Evolutionary conservation across 2,888 invertebrate genomes (phyloP), one percentile per base, ranked within the genome.

Genomic region (Diplazon laetatorius): DNA sequence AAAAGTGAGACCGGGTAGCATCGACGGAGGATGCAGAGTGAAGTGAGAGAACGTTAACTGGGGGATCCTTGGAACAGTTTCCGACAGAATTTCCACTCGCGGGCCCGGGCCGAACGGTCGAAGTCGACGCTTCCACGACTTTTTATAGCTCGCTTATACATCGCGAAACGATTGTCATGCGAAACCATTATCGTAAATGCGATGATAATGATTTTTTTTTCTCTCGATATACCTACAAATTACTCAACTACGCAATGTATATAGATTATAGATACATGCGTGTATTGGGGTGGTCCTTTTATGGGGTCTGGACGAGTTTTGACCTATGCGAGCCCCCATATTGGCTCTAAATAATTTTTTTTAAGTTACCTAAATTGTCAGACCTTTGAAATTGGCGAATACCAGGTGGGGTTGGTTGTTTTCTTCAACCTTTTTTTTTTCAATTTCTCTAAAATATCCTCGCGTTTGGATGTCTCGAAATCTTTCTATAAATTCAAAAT

Each of bases 1-100:
- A n/a, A n/a, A 48, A 48, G 48, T 20, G 69, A 18, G 65, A 20
- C 30, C n/a, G 50, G 69, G 25, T 37, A 59, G 39, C 16, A 60
- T 9, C 16, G 57, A 50, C 30, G 35, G 20, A 25, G 68, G 25
- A 18, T 22, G 37, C n/a, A 0, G 50, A 25, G 16, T 14, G 44
- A 44, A 42, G 42, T 5, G 39, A 50, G 39, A 50, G 65, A 60
- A 30, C 65, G 65, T 65, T 65, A 65, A 65, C 65, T 52, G 48
- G 65, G n/a, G 39, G 65, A 48, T 50, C 65, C 65, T 39, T 37
- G 50, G 50, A 50, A 50, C 50, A 65, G 50, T 65, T 65, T 65
- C 65, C 65, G 65, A 12, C 14, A 37, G 50, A 35, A 57, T 18
- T 9, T 6, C 59, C 18, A 59, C 25, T 25, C 16, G 22, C 37